Evolutionary conservation across 2,888 invertebrate genomes (phyloP).

Genomic region (Danaus chrysippus): DNA sequence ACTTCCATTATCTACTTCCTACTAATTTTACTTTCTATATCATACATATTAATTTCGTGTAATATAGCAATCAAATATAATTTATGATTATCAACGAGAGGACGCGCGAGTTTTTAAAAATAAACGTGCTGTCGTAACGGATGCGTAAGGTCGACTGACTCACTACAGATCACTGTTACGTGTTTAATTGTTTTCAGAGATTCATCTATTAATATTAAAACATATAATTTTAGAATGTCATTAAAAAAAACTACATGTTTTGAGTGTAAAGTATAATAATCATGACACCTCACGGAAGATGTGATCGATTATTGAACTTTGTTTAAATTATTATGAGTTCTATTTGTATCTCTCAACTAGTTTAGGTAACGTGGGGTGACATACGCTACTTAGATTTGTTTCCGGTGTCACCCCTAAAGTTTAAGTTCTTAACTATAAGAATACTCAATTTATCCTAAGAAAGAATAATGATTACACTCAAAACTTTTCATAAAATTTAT

Average conservation of each 20-base stretch:
- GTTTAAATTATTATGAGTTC: slow-evolving; percentile 19
- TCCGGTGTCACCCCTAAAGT: slow-evolving; percentile 17
- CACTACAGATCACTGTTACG: slow-evolving; percentile 1
- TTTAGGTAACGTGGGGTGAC: slow-evolving; percentile 14
- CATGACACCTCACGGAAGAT: too few relatives aligned
- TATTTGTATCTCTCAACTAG: slow-evolving; percentile 23
- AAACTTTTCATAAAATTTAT: too few relatives aligned
- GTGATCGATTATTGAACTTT: slow-evolving; percentile 8
- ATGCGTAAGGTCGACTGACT: slow-evolving; percentile 46
- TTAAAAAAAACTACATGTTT: too few relatives aligned
- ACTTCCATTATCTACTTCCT: slow-evolving; percentile 73
- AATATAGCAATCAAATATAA: slow-evolving; percentile 12
- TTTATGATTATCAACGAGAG: background rate
- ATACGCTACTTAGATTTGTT: slow-evolving; percentile 16
- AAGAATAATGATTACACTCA: too few relatives aligned
- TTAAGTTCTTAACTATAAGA: slow-evolving; percentile 9
- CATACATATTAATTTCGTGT: slow-evolving; percentile 6
- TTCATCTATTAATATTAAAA: background rate
- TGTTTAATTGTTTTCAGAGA: background rate
- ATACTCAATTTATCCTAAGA: background rate
- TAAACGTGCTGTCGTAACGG: slow-evolving; percentile 50
- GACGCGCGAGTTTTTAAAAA: slow-evolving; percentile 41
- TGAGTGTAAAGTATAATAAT: too few relatives aligned
- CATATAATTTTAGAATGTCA: too few relatives aligned
- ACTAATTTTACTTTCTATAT: background rate